Evolutionary conservation across 2,797 vertebrate species (phyloP).

Genomic region (Trichosurus vulpecula): DNA sequence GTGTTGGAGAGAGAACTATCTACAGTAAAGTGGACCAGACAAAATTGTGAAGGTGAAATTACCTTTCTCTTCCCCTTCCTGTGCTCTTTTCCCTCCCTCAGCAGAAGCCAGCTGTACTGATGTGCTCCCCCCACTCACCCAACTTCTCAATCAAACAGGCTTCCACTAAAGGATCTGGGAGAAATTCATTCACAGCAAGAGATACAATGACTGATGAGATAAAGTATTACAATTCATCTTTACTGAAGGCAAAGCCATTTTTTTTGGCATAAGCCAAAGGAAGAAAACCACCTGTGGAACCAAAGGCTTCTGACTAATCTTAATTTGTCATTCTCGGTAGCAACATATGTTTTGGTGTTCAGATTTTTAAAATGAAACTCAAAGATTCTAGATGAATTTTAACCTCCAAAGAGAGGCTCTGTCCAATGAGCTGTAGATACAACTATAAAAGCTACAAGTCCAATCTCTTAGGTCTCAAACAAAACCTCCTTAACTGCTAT

Average conservation of each 20-base stretch:
- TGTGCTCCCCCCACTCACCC: conserved; percentile 5
- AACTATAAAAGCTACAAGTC: neutral
- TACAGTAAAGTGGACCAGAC: conserved; percentile 1
- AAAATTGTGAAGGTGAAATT: neutral
- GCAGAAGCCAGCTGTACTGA: neutral
- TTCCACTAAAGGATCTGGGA: neutral
- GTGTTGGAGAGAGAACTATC: neutral
- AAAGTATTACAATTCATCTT: neutral
- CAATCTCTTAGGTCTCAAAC: neutral
- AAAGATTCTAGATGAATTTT: conserved; percentile 38
- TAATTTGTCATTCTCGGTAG: conserved; percentile 36
- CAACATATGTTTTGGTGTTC: conserved; percentile 10
- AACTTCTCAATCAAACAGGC: conserved; percentile 7
- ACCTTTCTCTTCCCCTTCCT: neutral
- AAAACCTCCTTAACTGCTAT: neutral
- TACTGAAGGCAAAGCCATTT: neutral
- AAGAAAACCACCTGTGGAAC: conserved; percentile 31
- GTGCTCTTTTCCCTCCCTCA: conserved; percentile 16
- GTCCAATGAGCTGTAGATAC: neutral
- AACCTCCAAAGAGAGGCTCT: neutral
- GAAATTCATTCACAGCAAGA: conserved; percentile 25
- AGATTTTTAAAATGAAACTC: conserved; percentile 38
- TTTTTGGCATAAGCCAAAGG: neutral
- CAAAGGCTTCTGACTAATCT: conserved; percentile 32
- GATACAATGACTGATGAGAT: neutral